Evolutionary conservation across 2,797 vertebrate species (phyloP).

Genomic region (Myoxocephalus aenaeus): DNA sequence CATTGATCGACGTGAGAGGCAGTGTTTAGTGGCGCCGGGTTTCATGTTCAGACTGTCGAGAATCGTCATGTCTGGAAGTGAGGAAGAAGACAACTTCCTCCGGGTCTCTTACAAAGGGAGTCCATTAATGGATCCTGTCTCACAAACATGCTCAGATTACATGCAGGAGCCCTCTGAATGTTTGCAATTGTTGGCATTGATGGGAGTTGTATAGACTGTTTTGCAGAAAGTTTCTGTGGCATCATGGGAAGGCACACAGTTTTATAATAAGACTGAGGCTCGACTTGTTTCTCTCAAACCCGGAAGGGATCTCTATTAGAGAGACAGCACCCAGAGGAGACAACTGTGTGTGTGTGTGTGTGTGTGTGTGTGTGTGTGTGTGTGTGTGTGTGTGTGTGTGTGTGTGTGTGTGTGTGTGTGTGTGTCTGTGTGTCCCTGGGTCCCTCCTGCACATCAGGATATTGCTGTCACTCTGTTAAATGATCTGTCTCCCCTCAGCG

Average conservation of each 20-base stretch:
- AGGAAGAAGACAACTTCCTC: slow-evolving; percentile 50
- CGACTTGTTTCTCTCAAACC: slow-evolving; percentile 56
- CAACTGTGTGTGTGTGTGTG: slow-evolving; percentile 27
- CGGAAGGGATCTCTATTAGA: slow-evolving; percentile 63
- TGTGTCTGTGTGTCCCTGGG: slow-evolving; percentile 14
- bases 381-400: slow-evolving; percentile 33
- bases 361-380: slow-evolving; percentile 33
- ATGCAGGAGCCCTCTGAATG: slow-evolving; percentile 2
- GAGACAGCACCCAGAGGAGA: slow-evolving; percentile 63
- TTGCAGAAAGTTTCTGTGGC: slow-evolving; percentile 27
- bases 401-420: slow-evolving; percentile 30
- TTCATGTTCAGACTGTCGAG: slow-evolving; percentile 53
- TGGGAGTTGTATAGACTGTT: slow-evolving; percentile 27
- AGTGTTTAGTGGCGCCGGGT: slow-evolving; percentile 32
- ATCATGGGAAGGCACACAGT: slow-evolving; percentile 18
- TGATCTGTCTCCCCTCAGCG: slow-evolving; percentile 38
- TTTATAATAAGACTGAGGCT: slow-evolving; percentile 56
- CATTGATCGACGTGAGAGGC: slow-evolving; percentile 67
- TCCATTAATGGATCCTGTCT: slow-evolving; percentile 54
- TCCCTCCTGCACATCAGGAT: slow-evolving; percentile 49
- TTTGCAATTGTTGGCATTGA: slow-evolving; percentile 11
- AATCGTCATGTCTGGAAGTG: slow-evolving; percentile 55
- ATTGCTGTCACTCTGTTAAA: slow-evolving; percentile 61
- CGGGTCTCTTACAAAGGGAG: slow-evolving; percentile 41
- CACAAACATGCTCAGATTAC: slow-evolving; percentile 49